Evolutionary conservation across 30 jellyfish, hydroid and myxozoan genomes (phyloP), one percentile per base, ranked within the genome.

Genomic region (Cassiopea andromeda): DNA sequence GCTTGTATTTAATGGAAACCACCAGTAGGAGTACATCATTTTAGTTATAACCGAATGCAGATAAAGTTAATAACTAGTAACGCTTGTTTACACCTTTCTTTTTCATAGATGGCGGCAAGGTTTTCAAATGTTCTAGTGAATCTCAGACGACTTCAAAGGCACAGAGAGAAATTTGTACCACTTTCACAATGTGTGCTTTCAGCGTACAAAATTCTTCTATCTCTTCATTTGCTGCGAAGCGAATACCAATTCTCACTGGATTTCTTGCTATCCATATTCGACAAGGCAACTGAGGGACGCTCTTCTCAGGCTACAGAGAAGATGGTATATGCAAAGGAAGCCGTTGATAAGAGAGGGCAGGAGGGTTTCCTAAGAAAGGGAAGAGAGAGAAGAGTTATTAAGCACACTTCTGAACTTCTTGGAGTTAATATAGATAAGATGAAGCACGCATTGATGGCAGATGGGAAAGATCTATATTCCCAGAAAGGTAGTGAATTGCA

Each of bases 371-470:
- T 19, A 13, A 60, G 44, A 47, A 49, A 61, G 69, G 78, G 82
- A 17, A 75, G 50, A 58, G 89, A 86, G 13, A 77, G 47, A 18
- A 61, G 2, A 81, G 66, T 43, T 70, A 14, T 77, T 45, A 73
- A 57, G 69, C 81, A 59, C 69, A 77, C 89, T 38, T 47, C 94
- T 18, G 94, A 86, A 18, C 74, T 86, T 43, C 88, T 86, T 19
- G 94, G 94, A 16, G 94, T 86, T 48, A 86, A 86, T 66, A 49
- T 86, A 7, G 94, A 86, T 27, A 43, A 78, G 75, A 77, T 86
- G 67, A 77, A 76, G 19, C 46, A 77, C 7, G 73, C 75, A 1
- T 68, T 86, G 84, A 66, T 5, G 18, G 77, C 83, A 2, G 94
- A 86, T 7, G 75, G 87, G 2, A 86, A 86, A 50, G 94, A 67